Base-by-base conservation (phyloP, 2,888 invertebrate genomes). In the Agonopterix alstromeriana region DNA sequence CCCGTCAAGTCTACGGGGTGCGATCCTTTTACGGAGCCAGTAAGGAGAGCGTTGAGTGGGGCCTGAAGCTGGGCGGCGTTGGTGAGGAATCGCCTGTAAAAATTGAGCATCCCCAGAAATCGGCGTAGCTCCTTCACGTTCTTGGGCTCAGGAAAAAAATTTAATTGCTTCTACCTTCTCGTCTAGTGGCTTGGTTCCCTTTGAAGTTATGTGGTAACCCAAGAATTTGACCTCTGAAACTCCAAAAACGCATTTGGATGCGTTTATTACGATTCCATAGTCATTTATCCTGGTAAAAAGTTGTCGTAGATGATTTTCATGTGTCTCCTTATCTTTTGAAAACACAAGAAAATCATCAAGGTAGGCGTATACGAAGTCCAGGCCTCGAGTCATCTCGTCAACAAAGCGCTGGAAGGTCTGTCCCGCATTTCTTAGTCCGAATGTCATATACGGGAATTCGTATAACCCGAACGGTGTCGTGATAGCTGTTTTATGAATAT, bases 371-470 rank as follows among this genome's bases (percentile, higher is more conserved):
- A 8, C 27, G 14, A 53, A 59, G 8, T 56, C 57, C 0, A 59
- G 46, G 2, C 52, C 57, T 2, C 53, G 27, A 0, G 35, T 35
- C 17, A 55, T 36, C n/a, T 63, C 56, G 44, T 75, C 64, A 8
- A 80, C 64, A 42, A 74, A 73, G 0, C 71, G 55, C 50, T 77
- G 71, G 54, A 82, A 70, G 0, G 75, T 73, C 52, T 81, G 73
- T 1, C 68, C 70, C 0, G 81, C 74, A 49, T 83, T 80, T 1
- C 73, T 44, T 0, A 82, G 57, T 1, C 79, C 77, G 27, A 77
- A 79, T 0, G 57, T 55, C 67, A 72, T 68, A 1, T 38, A 49
- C 0, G n/a, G n/a, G n/a, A n/a, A n/a, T n/a, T n/a, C n/a, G n/a
- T n/a, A n/a, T n/a, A n/a, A n/a, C n/a, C n/a, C n/a, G n/a, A n/a